Evolutionary conservation across 2,888 invertebrate genomes (phyloP).

Genomic region (Perdita meconis): DNA sequence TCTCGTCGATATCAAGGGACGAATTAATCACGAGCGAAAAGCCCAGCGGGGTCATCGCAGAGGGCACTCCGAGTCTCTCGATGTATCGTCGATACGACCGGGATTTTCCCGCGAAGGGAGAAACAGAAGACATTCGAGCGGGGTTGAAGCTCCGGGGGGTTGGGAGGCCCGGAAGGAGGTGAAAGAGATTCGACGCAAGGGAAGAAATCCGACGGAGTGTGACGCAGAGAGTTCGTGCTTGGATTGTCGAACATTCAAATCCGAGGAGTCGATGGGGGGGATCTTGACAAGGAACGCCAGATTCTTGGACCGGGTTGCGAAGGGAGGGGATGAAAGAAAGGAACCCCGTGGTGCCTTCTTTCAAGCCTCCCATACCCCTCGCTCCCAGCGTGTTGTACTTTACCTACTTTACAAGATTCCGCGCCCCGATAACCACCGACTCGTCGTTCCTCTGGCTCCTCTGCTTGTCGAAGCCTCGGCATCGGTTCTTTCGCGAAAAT

Average conservation of each 20-base stretch:
- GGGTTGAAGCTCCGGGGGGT: neutral
- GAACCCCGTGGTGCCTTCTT: constrained; percentile 12
- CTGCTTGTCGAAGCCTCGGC: constrained; percentile 6
- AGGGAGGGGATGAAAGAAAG: neutral
- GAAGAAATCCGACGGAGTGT: constrained; percentile 68
- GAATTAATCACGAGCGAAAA: constrained; percentile 53
- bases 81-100: constrained; percentile 30
- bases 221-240: constrained; percentile 72
- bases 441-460: constrained; percentile 19
- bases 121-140: constrained; percentile 11
- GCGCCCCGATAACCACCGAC: constrained; percentile 49
- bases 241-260: constrained; percentile 74
- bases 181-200: constrained; percentile 43
- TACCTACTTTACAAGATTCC: constrained; percentile 55
- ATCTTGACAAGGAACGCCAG: constrained; percentile 43
- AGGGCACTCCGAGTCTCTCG: neutral
- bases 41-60: neutral
- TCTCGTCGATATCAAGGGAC: constrained; percentile 28
- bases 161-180: neutral
- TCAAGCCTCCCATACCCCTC: constrained; percentile 3
- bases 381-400: constrained; percentile 41
- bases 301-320: constrained; percentile 16
- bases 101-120: constrained; percentile 22
- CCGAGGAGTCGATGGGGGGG: constrained; percentile 69
- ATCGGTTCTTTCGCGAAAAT: constrained; percentile 21